A percentile compares a stretch with the other conserved stretches of the same genome.
Evolutionary conservation across 2,888 invertebrate genomes (phyloP).

Genomic region (Leistus spinibarbis): DNA sequence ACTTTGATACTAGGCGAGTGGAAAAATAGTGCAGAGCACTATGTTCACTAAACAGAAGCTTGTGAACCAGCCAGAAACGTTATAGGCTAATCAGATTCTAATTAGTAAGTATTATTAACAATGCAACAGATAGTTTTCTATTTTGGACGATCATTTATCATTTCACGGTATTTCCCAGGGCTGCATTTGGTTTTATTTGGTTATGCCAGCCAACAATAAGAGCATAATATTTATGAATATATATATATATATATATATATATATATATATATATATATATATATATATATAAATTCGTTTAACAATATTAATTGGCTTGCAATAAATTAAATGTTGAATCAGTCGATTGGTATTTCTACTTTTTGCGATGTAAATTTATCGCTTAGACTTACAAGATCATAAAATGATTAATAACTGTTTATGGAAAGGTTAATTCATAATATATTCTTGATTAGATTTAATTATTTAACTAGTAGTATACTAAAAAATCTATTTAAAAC

Average conservation of each 20-base stretch:
- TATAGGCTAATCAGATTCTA: slow-evolving; percentile 41
- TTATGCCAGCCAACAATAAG: background rate
- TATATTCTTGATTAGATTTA: background rate
- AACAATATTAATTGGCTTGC: slow-evolving; percentile 28
- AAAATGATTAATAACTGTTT: background rate
- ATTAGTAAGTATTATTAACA: slow-evolving; percentile 43
- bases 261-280: too few species aligned
- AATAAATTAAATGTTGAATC: slow-evolving; percentile 18
- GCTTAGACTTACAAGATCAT: background rate
- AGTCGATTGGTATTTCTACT: background rate
- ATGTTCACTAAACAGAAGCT: slow-evolving; percentile 22
- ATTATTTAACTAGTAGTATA: background rate
- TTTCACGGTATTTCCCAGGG: slow-evolving; percentile 18
- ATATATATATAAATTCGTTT: too few species aligned
- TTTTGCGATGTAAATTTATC: background rate
- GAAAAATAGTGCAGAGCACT: background rate
- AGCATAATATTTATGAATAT: slow-evolving; percentile 28
- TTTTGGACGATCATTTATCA: slow-evolving; percentile 37
- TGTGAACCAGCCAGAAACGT: background rate
- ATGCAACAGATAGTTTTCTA: slow-evolving; percentile 42
- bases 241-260: too few species aligned
- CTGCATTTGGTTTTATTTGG: slow-evolving; percentile 13
- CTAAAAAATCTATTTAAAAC: too few species aligned
- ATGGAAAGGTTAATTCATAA: background rate
- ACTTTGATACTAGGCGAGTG: background rate